Percentiles rank a stretch among this genome's conserved stretches.
Evolutionary conservation across 2,797 vertebrate species (phyloP).

Genomic region (Sebastes kiyomatsui): DNA sequence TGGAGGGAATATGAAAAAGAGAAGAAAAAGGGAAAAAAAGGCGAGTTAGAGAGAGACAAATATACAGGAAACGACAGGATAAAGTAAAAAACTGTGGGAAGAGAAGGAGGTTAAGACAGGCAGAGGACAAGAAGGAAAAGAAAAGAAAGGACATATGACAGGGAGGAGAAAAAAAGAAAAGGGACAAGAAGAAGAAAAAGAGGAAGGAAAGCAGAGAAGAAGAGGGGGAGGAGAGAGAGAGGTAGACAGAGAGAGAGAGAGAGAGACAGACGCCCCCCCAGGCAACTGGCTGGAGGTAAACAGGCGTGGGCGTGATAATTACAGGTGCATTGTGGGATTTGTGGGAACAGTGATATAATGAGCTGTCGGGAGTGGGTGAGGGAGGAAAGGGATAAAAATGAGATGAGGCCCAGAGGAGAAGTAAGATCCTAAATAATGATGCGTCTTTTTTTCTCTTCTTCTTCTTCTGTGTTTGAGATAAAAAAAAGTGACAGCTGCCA

Average conservation of each 20-base stretch:
- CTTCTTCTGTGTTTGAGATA: constrained; percentile 19
- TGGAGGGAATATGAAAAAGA: background rate
- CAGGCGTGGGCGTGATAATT: constrained; percentile 80
- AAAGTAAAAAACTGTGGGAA: background rate
- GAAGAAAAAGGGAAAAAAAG: background rate
- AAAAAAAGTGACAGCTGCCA: constrained; percentile 38
- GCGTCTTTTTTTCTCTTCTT: background rate
- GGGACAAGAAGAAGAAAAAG: constrained; percentile 11
- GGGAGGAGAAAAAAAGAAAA: background rate
- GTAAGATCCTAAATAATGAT: constrained; percentile 68
- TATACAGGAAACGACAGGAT: background rate
- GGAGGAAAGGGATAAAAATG: constrained; percentile 71
- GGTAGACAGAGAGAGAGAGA: constrained; percentile 25
- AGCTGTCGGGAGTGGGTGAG: constrained; percentile 78
- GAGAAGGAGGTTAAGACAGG: background rate
- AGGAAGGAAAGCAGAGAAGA: constrained; percentile 22
- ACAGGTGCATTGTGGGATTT: constrained; percentile 83
- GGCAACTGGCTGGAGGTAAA: constrained; percentile 82
- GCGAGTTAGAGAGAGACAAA: background rate
- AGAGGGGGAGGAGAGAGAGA: constrained; percentile 37
- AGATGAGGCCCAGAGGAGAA: constrained; percentile 73
- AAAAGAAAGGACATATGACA: background rate
- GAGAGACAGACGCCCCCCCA: constrained; percentile 69
- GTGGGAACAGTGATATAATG: constrained; percentile 79
- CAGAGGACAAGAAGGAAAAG: background rate